Base-by-base conservation (phyloP, 2,113 vertebrate species). In the Myiopsitta monachus region DNA sequence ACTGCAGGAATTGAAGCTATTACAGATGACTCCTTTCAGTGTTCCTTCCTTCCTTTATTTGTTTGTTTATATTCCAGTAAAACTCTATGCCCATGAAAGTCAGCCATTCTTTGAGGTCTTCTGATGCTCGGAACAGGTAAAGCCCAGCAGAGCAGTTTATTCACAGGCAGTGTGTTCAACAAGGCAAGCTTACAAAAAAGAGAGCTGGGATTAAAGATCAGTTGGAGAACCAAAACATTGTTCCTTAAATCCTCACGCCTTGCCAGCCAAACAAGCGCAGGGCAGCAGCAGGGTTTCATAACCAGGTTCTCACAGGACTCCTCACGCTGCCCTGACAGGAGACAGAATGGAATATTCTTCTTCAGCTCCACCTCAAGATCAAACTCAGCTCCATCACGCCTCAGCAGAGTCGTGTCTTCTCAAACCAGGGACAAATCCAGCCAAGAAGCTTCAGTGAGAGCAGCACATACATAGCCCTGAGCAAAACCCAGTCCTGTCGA, bases 401-500 rank as follows among this genome's bases (percentile, higher is more conserved):
- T 76, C 79, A 66, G 67, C 43, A 77, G 70, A 88, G 24, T 62
- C 52, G 17, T 47, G 46, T 73, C 88, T 93, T 93, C 88, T 93
- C 44, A 86, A 79, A 86, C n/a, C 41, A 86, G 38, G 38, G 78
- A 66, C 24, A 64, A 74, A 86, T 81, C 62, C 7, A 3, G 67
- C 41, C 59, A 90, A 57, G 79, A 59, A 14, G 27, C 41, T 80
- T 93, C 41, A 69, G 46, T 52, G 54, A n/a, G 63, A 92, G 21
- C 23, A 92, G 75, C 57, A 83, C 47, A 73, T 2, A 90, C 39
- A 93, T 76, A 83, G 88, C 90, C 88, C 63, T 59, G 41, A 94
- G 94, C 79, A 88, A 94, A 97, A 83, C 59, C 69, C 7, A 3
- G 44, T 62, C 44, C 79, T 92, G 75, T 91, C 81, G 78, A 82